Evolutionary conservation across 1,140 invertebrate genomes (phyloP).

Genomic region (Ericerus pela): DNA sequence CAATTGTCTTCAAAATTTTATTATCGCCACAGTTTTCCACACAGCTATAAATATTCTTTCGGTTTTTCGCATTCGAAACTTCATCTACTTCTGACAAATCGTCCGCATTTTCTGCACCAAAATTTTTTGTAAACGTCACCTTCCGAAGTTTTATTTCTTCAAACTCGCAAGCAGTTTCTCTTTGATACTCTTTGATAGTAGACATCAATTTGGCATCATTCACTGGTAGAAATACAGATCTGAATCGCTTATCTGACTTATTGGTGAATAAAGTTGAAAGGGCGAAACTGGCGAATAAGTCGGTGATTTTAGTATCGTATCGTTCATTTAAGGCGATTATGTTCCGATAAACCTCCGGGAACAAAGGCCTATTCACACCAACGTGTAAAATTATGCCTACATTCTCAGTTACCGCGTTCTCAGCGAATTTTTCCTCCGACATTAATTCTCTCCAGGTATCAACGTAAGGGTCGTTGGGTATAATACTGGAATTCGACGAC

Average conservation of each 20-base stretch:
- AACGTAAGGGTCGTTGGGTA: background rate
- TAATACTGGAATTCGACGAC: background rate
- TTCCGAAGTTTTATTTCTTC: background rate
- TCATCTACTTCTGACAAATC: background rate
- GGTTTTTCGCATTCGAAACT: background rate
- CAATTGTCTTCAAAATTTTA: too few relatives aligned
- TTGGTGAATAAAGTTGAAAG: background rate
- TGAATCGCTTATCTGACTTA: background rate
- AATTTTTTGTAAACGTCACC: background rate
- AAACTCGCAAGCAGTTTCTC: background rate
- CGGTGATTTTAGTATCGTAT: background rate
- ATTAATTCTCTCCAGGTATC: background rate
- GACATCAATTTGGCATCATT: background rate
- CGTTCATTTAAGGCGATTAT: background rate
- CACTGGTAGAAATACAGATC: background rate
- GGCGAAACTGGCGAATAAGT: background rate
- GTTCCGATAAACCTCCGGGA: background rate
- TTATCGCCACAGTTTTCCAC: background rate
- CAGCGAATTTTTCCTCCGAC: background rate
- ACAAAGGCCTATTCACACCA: background rate
- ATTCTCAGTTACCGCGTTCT: background rate
- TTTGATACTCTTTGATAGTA: background rate
- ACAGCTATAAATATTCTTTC: background rate
- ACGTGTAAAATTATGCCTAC: background rate
- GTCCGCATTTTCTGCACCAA: background rate